Base-by-base conservation (phyloP, 2,797 vertebrate genomes). In the Crocodylus rhombifer region DNA sequence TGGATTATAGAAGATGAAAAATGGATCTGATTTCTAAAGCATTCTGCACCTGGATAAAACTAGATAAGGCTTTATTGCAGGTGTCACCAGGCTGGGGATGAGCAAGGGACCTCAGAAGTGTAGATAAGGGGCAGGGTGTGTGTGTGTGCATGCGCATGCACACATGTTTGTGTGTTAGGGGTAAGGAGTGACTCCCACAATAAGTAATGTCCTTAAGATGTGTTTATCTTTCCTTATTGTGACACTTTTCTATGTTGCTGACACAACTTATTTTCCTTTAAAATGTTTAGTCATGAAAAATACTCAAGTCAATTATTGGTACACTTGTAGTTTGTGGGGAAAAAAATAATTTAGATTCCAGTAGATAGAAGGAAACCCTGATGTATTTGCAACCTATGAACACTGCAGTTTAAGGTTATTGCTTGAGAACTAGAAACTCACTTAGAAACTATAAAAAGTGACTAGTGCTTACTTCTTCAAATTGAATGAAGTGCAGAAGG, bases 1-100 rank as follows among this genome's bases (percentile, higher is more conserved):
- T 51, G 25, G 28, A 87, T 93, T 83, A 82, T 30, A 76, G 21
- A 11, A 85, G 30, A 23, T 75, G 87, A 88, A 95, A 30, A 88
- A 25, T 20, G 78, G 13, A 36, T 79, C 56, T 83, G 57, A 69
- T 88, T 26, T 51, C 62, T 42, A 92, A 88, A 92, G 18, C 12
- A 88, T 13, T 36, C 62, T 20, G 4, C 4, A 80, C 2, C 65
- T 74, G 55, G 26, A 76, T 26, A 91, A 82, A 88, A 56, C 8
- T 80, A 71, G 77, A 42, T 25, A 76, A 86, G 75, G 76, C 63
- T 7, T 88, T 85, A 65, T 80, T 84, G 86, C 78, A 55, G 61
- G 15, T 80, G 1, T 77, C 42, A 33, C 62, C 42, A 76, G 16
- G 60, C 42, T 76, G 56, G 64, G 33, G 33, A 62, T 33, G 51